These are phyloP conservation scores for Melanaphis sacchari DNA, from an alignment of 1,140 invertebrate genomes.

Conservation along the genomic window DNA sequence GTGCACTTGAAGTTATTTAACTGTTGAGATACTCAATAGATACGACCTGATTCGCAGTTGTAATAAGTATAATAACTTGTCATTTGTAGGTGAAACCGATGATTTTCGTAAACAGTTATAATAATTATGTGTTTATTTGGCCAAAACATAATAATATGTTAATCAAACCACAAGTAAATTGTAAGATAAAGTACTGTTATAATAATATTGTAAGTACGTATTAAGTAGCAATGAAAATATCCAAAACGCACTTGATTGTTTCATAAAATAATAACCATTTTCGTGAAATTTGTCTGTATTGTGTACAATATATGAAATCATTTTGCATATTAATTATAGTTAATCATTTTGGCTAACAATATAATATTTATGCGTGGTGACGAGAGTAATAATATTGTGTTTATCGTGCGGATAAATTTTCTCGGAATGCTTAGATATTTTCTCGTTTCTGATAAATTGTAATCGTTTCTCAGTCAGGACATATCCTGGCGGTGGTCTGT, in stretches of 20 bases:
- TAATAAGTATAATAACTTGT: not conserved
- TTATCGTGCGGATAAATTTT: not conserved
- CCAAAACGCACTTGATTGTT: not conserved
- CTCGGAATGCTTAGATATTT: not conserved
- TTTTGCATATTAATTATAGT: not conserved
- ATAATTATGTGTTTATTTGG: slow-evolving; percentile 23
- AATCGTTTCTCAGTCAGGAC: not conserved
- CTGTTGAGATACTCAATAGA: not conserved
- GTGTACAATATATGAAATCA: not conserved
- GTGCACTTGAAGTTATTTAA: not conserved
- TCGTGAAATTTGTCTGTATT: not conserved
- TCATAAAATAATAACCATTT: not conserved
- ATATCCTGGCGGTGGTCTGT: too few relatives aligned
- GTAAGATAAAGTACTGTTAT: slow-evolving; percentile 12
- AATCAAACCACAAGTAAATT: not conserved
- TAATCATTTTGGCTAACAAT: not conserved
- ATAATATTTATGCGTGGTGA: not conserved
- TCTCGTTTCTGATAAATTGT: not conserved
- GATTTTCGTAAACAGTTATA: slow-evolving; percentile 6
- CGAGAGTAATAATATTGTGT: not conserved
- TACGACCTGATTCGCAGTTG: not conserved
- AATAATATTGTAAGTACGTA: not conserved
- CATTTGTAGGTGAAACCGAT: not conserved
- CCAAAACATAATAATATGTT: not conserved
- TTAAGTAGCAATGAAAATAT: not conserved